Evolutionary conservation across 2,113 vertebrate genomes (phyloP).

Genomic region (Cephalopholis sonnerati): DNA sequence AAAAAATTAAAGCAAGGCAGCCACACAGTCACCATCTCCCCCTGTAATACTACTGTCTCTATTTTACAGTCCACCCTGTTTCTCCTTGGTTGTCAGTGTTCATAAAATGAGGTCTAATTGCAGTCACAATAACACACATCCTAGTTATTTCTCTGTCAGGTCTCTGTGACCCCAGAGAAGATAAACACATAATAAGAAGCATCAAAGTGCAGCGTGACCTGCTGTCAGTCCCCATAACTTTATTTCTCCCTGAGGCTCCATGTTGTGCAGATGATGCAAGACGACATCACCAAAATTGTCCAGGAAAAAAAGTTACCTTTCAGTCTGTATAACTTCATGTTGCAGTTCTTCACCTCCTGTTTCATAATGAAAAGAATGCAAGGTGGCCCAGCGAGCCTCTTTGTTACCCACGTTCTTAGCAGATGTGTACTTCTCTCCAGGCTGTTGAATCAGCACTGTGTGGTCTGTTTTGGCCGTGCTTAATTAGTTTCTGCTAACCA

Average conservation of each 20-base stretch:
- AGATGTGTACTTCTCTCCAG: background rate
- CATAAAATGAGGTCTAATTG: too few relatives aligned
- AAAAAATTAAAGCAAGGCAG: too few relatives aligned
- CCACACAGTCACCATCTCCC: too few relatives aligned
- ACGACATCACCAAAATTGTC: too few relatives aligned
- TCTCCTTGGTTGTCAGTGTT: too few relatives aligned
- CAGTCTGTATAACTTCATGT: too few relatives aligned
- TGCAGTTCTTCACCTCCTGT: background rate
- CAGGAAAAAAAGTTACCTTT: too few relatives aligned
- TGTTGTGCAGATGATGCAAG: too few relatives aligned
- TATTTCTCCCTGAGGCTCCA: too few relatives aligned
- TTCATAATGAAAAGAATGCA: background rate
- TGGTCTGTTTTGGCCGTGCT: background rate
- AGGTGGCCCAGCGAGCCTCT: background rate
- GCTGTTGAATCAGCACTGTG: background rate
- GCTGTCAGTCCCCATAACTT: background rate
- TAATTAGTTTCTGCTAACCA: slow-evolving; percentile 21
- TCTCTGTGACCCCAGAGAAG: background rate
- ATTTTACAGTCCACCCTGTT: too few relatives aligned
- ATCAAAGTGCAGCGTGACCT: background rate
- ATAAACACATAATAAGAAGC: background rate
- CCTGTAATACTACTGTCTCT: too few relatives aligned
- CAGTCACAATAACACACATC: background rate
- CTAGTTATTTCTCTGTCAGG: background rate
- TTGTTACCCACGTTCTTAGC: background rate